Evolutionary conservation across 2,113 vertebrate species (phyloP).

Genomic region (Peucedramus taeniatus): DNA sequence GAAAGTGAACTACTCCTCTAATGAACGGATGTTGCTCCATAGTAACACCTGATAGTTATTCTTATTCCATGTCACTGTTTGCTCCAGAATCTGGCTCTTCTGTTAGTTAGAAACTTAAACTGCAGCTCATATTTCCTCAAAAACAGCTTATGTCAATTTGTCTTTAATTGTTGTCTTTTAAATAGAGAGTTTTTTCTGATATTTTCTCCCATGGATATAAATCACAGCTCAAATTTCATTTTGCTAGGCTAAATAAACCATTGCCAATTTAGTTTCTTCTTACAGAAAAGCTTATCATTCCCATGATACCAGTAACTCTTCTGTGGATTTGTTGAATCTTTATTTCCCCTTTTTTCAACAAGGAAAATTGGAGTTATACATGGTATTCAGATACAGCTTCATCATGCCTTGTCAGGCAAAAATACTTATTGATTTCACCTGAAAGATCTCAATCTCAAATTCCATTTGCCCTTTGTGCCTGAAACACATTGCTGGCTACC

Average conservation of each 20-base stretch:
- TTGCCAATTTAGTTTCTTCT: not conserved
- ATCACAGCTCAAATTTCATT: constrained; percentile 38
- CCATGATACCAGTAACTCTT: constrained; percentile 11
- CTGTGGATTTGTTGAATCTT: not conserved
- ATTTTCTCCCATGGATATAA: constrained; percentile 39
- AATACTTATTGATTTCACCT: not conserved
- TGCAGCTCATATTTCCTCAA: not conserved
- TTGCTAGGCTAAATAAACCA: constrained; percentile 39
- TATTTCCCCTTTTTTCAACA: not conserved
- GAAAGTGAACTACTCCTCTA: not conserved
- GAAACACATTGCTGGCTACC: not conserved
- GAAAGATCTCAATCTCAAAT: not conserved
- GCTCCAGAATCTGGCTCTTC: not conserved
- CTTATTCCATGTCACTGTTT: not conserved
- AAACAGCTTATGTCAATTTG: not conserved
- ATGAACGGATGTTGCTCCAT: not conserved
- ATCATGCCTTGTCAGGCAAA: not conserved
- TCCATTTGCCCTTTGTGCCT: not conserved
- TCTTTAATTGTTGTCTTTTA: constrained; percentile 7
- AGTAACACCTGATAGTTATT: not conserved
- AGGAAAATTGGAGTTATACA: not conserved
- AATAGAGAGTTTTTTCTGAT: constrained; percentile 1
- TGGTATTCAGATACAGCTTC: not conserved
- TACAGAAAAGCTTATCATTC: constrained; percentile 23
- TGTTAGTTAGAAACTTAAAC: not conserved